A percentile compares a stretch with the other conserved stretches of the same genome.
These are phyloP conservation scores for Cheumatopsyche charites DNA, from an alignment of 1,140 invertebrate species.

Conservation along the genomic window DNA sequence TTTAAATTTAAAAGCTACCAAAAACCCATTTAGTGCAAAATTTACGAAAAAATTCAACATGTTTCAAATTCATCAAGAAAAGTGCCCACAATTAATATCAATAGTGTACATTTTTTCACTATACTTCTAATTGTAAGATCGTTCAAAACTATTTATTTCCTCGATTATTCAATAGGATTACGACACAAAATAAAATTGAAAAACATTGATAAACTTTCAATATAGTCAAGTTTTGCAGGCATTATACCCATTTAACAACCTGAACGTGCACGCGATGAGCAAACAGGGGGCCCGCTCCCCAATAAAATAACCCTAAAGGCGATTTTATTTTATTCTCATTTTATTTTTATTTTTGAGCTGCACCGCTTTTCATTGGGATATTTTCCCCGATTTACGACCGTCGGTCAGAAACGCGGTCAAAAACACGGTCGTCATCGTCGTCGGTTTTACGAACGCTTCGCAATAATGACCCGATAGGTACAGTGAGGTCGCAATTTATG, in stretches of 20 bases:
- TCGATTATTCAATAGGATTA: no score
- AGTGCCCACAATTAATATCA: no score
- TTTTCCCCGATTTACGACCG: constrained; percentile 43
- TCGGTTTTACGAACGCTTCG: constrained; percentile 27
- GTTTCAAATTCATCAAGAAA: no score
- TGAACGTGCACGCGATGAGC: constrained; percentile 37
- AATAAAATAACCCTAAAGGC: constrained; percentile 41
- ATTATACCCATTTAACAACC: constrained; percentile 30
- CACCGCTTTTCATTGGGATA: constrained; percentile 35
- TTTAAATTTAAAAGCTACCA: no score
- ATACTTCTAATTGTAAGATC: no score
- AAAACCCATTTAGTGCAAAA: no score
- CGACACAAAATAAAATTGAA: no score
- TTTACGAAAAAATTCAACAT: no score
- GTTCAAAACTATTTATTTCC: no score
- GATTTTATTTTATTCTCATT: constrained; percentile 36
- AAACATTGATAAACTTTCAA: no score
- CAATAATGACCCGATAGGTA: constrained; percentile 31
- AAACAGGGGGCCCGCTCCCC: constrained; percentile 20
- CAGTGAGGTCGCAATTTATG: neutral
- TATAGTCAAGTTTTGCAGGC: constrained; percentile 1
- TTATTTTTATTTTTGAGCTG: constrained; percentile 30
- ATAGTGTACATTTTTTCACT: no score
- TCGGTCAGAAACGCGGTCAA: neutral
- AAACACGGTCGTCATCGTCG: constrained; percentile 13